Base-by-base conservation (phyloP, 2,113 vertebrate genomes). In the Caracal caracal region DNA sequence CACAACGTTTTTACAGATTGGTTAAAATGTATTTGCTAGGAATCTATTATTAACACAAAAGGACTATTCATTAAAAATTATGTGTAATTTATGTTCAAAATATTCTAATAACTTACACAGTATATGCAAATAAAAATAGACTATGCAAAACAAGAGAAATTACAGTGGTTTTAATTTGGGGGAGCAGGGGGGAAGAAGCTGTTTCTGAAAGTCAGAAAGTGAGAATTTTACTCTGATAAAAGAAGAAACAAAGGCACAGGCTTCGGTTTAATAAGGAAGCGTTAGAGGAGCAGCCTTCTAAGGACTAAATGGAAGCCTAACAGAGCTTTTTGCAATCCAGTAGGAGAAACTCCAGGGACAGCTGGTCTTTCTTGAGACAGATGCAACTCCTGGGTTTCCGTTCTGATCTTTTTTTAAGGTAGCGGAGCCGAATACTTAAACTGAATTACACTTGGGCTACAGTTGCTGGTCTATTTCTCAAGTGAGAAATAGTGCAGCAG, bases 141-240 rank as follows among this genome's bases (percentile, higher is more conserved):
- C 66, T 79, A 83, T 59, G 47, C 43, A 83, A 96, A 86, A 76
- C 20, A 59, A 81, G 70, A 83, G 79, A 96, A 88, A 65, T 66
- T 2, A 19, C n/a, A 63, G 24, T 59, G n/a, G 43, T 81, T 88
- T 93, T 85, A 70, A 47, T 28, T 73, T 40, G 49, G 12, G 16
- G 26, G 20, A 94, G 47, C n/a, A 35, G 17, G 22, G 37, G 81
- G 51, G 20, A 65, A 53, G 68, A 75, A 92, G 3, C 24, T 68
- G 35, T 94, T 88, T 95, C 61, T n/a, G 3, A 43, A 88, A 51
- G 28, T 40, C 37, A 15, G 65, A 59, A 94, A 81, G 53, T 79
- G 76, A 87, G 5, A 53, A 80, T 93, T 88, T 88, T 51, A 83
- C 10, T 90, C 13, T 88, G 40, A 30, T n/a, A 19, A 87, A 79